Base-by-base conservation (phyloP, 1,140 invertebrate genomes). In the Procambarus virginalis region DNA sequence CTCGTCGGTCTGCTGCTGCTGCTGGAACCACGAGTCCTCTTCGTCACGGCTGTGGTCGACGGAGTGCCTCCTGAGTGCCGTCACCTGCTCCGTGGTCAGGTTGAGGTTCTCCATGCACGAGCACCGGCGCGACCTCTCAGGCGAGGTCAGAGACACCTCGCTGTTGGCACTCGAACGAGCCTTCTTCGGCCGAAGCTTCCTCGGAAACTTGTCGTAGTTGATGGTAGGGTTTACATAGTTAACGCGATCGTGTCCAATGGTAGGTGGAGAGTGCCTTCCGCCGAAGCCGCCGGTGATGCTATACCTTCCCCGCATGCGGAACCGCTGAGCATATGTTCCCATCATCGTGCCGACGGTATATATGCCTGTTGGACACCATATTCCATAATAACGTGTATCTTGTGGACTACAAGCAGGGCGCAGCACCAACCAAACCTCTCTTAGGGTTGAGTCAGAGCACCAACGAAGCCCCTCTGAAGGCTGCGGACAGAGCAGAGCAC, bases 131-230 rank as follows among this genome's bases (percentile, higher is more conserved):
- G 89, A 80, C 68, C 68, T 34, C n/a, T 82, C 79, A 17, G 80
- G 89, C 46, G 84, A 88, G 49, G 22, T 83, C 3, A 75, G 80
- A 51, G 90, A 87, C 55, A 34, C 51, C n/a, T 91, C 90, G 83
- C 80, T 77, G 75, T 82, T 90, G 77, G 45, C 80, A 17, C 48
- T 73, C 60, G 80, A 87, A 4, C 73, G 84, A 85, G 22, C 55
- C 48, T 86, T 48, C 75, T 82, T 85, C n/a, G 91, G 92, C 22
- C 92, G 86, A 12, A 92, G 82, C 83, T 89, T 89, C 20, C 91
- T 49, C 6, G 91, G 91, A 20, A 75, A 88, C 92, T 93, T 93
- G 77, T 93, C 93, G 90, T 93, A 93, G 78, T 93, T 93, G 34
- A 93, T 91, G 45, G 83, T 91, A 34, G 92, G 93, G 86, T 93